phyloP scores from a whole-genome alignment of 2,888 invertebrate species.

The Lasioglossum oenotherae region DNA sequence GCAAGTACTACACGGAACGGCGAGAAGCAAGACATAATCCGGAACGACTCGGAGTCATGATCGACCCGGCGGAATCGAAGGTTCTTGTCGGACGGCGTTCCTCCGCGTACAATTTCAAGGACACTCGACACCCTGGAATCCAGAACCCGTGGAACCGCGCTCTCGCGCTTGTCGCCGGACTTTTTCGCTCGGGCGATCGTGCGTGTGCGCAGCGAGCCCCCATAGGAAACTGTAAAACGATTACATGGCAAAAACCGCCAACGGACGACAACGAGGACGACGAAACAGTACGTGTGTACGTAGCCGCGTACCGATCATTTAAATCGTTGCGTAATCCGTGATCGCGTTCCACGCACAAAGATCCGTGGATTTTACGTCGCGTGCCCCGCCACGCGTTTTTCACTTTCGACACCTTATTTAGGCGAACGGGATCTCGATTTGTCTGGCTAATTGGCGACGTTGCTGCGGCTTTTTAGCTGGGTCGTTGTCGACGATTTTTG shows the following conservation, averaged over 20 bases:
- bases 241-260: conserved; percentile 29
- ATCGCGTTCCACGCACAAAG: neutral
- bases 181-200: conserved; percentile 34
- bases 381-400: neutral
- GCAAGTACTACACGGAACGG: conserved; percentile 12
- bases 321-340: conserved; percentile 44
- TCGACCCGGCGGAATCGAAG: conserved; percentile 64
- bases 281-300: conserved; percentile 5
- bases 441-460: neutral
- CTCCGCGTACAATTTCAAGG: conserved; percentile 74
- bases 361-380: neutral
- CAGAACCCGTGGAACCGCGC: conserved; percentile 65
- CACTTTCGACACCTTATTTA: neutral
- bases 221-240: conserved; percentile 36
- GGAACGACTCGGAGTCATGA: conserved; percentile 65
- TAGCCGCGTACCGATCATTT: conserved; percentile 31
- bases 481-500: neutral
- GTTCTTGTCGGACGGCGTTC: conserved; percentile 70
- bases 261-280: neutral
- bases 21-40: conserved; percentile 57
- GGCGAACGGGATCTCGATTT: neutral
- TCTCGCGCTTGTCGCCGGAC: conserved; percentile 43
- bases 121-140: conserved; percentile 74
- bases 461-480: neutral
- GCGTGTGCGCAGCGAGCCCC: neutral